phyloP scores from a whole-genome alignment of 2,888 invertebrate species.

The Drosophila neonasuta region DNA sequence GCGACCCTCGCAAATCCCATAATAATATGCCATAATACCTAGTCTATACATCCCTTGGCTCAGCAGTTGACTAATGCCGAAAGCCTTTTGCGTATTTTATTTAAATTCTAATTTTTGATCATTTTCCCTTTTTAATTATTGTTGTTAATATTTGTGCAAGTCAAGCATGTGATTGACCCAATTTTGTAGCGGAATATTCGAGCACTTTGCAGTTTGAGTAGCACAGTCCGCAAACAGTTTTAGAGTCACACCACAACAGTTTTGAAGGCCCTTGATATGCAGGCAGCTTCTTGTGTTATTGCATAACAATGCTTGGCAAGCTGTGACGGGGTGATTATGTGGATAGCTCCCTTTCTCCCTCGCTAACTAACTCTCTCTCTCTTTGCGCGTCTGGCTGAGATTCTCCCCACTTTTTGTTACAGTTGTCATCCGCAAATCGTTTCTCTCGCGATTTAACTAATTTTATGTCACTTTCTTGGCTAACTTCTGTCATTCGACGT shows the following conservation, averaged over 20 bases:
- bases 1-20: constrained; percentile 61
- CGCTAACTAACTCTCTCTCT: not conserved
- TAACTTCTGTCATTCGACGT: constrained; percentile 55
- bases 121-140: constrained; percentile 42
- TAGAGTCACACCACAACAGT: not conserved
- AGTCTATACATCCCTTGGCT: constrained; percentile 33
- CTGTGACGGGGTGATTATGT: constrained; percentile 23
- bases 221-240: not conserved
- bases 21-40: constrained; percentile 58
- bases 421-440: constrained; percentile 48
- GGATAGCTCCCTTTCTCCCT: not conserved
- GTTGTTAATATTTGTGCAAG: constrained; percentile 55
- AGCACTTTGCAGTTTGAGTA: not conserved
- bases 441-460: constrained; percentile 54
- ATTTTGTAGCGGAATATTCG: constrained; percentile 1
- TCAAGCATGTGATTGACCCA: constrained; percentile 70
- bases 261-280: not conserved
- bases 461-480: constrained; percentile 60
- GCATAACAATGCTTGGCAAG: constrained; percentile 35
- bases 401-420: constrained; percentile 25
- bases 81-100: constrained; percentile 42
- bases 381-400: constrained; percentile 6
- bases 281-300: constrained; percentile 11
- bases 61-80: constrained; percentile 40
- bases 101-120: constrained; percentile 40